A percentile compares a stretch with the other conserved stretches of the same genome.
phyloP scores from a whole-genome alignment of 2,797 vertebrate genomes.

The Clarias fuscus region DNA sequence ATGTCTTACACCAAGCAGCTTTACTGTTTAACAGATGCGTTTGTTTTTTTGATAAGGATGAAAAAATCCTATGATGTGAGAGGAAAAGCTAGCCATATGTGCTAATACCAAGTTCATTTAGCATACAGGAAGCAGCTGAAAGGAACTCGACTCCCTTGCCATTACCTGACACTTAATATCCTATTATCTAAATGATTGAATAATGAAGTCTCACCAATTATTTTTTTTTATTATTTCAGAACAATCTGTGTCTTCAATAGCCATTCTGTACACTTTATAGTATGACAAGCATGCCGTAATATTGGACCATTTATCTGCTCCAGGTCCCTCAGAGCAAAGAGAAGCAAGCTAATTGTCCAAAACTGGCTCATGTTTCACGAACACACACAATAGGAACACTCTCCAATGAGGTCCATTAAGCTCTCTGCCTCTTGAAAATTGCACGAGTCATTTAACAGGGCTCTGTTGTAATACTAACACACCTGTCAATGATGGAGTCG shows the following conservation, averaged over 20 bases:
- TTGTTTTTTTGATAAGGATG: constrained; percentile 43
- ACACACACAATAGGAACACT: constrained; percentile 43
- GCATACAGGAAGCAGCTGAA: constrained; percentile 3
- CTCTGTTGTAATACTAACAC: constrained; percentile 60
- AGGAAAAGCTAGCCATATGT: constrained; percentile 12
- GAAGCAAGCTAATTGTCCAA: constrained; percentile 37
- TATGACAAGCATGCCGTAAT: neutral
- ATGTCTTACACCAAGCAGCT: constrained; percentile 32
- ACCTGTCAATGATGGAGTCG: constrained; percentile 64
- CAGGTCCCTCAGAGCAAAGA: constrained; percentile 25
- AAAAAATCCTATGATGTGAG: neutral
- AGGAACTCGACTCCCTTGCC: constrained; percentile 13
- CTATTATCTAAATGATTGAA: constrained; percentile 22
- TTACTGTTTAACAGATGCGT: constrained; percentile 22
- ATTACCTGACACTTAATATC: constrained; percentile 24
- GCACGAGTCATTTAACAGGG: constrained; percentile 73
- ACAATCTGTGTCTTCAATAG: constrained; percentile 2
- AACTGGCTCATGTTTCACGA: constrained; percentile 48
- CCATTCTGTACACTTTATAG: constrained; percentile 4
- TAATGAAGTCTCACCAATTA: constrained; percentile 21
- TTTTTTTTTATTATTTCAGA: neutral
- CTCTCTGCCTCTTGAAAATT: constrained; percentile 71
- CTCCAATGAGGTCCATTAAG: constrained; percentile 29
- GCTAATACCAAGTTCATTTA: constrained; percentile 19
- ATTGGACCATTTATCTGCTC: constrained; percentile 25